Evolutionary conservation across 2,113 vertebrate species (phyloP).

Genomic region (Mystacornis crossleyi): DNA sequence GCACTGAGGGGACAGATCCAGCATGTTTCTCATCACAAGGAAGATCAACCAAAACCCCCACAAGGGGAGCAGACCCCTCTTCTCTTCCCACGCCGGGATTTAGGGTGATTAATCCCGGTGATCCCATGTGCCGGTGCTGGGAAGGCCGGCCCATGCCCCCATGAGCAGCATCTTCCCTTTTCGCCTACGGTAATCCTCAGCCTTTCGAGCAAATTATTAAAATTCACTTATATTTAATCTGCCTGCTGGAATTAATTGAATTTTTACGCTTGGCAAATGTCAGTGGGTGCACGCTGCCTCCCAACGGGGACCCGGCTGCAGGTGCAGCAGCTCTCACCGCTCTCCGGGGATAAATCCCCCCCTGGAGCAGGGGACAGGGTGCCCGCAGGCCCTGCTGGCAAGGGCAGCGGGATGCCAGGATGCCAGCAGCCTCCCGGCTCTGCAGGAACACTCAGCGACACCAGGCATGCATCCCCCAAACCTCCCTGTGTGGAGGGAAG

Average conservation of each 20-base stretch:
- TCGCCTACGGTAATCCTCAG: conserved; percentile 78
- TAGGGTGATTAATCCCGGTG: neutral
- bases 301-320: conserved; percentile 22
- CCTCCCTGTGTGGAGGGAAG: fast-evolving
- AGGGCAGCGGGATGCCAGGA: neutral
- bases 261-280: conserved; percentile 87
- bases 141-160: neutral
- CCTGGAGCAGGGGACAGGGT: neutral
- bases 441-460: neutral
- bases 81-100: neutral
- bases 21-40: fast-evolving
- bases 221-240: conserved; percentile 90
- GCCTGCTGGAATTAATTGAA: conserved; percentile 91
- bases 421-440: neutral
- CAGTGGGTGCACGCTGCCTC: conserved; percentile 75
- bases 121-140: conserved; percentile 5
- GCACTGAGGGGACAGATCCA: neutral
- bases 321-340: neutral
- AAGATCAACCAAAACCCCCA: neutral
- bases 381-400: fast-evolving
- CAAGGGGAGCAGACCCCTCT: neutral
- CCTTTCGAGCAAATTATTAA: conserved; percentile 87
- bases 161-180: conserved; percentile 29
- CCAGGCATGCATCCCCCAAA: fast-evolving
- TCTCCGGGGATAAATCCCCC: neutral